Base-by-base conservation (phyloP, 37 sponge, comb jelly and placozoan species). In the Mnemiopsis leidyi region DNA sequence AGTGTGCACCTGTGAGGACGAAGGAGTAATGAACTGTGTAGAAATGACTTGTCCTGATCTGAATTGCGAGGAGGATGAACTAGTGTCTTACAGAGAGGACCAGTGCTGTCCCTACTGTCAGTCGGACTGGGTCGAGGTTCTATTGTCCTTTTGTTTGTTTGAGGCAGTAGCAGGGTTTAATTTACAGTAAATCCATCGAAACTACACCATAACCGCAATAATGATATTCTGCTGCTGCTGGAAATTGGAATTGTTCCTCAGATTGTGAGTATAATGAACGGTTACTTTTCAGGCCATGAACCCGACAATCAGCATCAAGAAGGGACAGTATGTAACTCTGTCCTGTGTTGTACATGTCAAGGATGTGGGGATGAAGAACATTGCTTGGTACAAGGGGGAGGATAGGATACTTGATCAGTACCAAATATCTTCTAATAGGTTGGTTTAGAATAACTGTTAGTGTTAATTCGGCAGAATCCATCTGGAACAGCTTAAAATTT, bases 51-150 rank as follows among this genome's bases (percentile, higher is more conserved):
- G 82, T 29, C 82, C 82, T 32, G 82, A 33, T 2, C 38, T 79
- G 32, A 0, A 31, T 9, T 79, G 82, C 21, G 82, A 28, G 9
- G 82, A 79, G 2, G 82, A 79, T 33, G 82, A 79, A 36, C 82
- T 79, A 36, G 36, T 79, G 3, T 36, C 37, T 21, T 79, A 79
- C 82, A 79, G 29, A 29, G 82, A 79, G 35, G 82, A 31, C 21
- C 7, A 23, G 3, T 79, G 82, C 82, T 79, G 82, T 35, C 82
- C 82, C 82, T 79, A 79, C 36, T 79, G 82, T 29, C 7, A 32
- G 37, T 23, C 35, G 2, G 36, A 79, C 9, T 79, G 82, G 82
- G 82, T 79, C 21, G 37, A 36, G 35, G 82, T 79, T 18, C 13
- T 5, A 48, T 48, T 18, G 13, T 48, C 13, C 13, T 18, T 48